Evolutionary conservation across 2,888 invertebrate species (phyloP), one percentile per base, ranked within the genome.

Genomic region (Conchocele bisecta): DNA sequence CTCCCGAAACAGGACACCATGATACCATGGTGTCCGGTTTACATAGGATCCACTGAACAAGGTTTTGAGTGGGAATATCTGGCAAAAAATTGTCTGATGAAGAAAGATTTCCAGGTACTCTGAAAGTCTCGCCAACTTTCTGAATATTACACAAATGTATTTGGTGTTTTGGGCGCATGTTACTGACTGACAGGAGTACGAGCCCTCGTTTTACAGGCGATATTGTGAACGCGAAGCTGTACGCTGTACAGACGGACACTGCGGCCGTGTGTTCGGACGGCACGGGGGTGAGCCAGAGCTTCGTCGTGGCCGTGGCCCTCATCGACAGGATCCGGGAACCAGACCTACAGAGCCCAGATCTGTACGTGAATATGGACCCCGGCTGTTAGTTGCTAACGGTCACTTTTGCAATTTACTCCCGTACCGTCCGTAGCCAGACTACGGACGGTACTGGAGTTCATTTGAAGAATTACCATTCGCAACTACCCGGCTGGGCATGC

Each of bases 271-370:
- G 84, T 64, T 20, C 35, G 0, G 63, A 71, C 26, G 41, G 44
- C 9, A 56, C 56, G 7, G 80, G 79, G 1, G 51, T 44, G 2
- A 11, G 22, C 2, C 56, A 83, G 35, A 79, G 80, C n/a, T 78
- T 71, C 48, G 70, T 74, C 15, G 79, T 79, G 0, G 78, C 75
- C 6, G 69, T 84, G 17, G 74, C 69, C 7, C 58, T 84, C 2
- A 68, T 83, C 2, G 59, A 81, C 59, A 54, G 75, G 33, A 82
- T 83, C 1, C 63, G 80, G 9, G 73, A 82, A 5, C 80, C 82
- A 31, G 82, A 82, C 24, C 53, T 81, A 4, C 50, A 65, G 15
- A 69, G 66, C 37, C 54, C 68, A 11, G 28, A 61, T 9, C 33
- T 72, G 76, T 76, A 58, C 65, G 71, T n/a, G n/a, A n/a, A n/a